These are phyloP conservation scores for Trachelipus rathkii DNA, from an alignment of 1,140 invertebrate genomes.

Conservation along the genomic window DNA sequence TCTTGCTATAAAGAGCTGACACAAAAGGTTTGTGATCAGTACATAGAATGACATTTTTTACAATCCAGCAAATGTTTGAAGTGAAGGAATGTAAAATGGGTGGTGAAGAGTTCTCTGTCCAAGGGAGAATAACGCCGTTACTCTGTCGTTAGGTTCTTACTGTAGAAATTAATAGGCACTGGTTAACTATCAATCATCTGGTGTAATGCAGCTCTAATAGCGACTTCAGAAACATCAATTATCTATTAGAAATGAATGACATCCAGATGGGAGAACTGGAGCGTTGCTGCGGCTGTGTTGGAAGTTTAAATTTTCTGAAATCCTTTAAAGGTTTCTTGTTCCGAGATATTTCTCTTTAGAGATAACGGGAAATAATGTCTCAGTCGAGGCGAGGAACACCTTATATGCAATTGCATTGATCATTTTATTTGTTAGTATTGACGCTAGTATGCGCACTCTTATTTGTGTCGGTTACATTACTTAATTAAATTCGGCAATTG, in stretches of 20 bases:
- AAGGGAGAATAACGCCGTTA: constrained; percentile 51
- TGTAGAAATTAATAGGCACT: constrained; percentile 48
- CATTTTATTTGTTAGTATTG: too few species aligned
- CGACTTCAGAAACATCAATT: not conserved
- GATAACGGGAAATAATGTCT: too few species aligned
- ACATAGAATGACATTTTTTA: not conserved
- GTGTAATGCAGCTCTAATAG: constrained; percentile 14
- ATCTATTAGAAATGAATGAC: not conserved
- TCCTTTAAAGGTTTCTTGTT: too few species aligned
- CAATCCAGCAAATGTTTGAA: constrained; percentile 26
- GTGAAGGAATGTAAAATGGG: constrained; percentile 29
- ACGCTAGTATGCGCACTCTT: too few species aligned
- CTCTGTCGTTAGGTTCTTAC: constrained; percentile 48
- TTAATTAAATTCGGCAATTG: too few species aligned
- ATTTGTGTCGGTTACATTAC: too few species aligned
- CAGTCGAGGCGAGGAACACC: too few species aligned
- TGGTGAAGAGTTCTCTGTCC: constrained; percentile 31
- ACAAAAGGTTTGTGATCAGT: constrained; percentile 33
- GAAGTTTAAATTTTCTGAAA: too few species aligned
- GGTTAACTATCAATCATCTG: constrained; percentile 16
- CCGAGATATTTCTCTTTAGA: too few species aligned
- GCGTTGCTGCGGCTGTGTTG: too few species aligned
- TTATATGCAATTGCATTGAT: too few species aligned
- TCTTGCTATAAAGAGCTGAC: not conserved
- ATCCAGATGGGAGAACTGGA: not conserved